A percentile compares a stretch with the other conserved stretches of the same genome.
These are phyloP conservation scores for Acrobasis suavella DNA, from an alignment of 2,888 invertebrate genomes.

Conservation along the genomic window DNA sequence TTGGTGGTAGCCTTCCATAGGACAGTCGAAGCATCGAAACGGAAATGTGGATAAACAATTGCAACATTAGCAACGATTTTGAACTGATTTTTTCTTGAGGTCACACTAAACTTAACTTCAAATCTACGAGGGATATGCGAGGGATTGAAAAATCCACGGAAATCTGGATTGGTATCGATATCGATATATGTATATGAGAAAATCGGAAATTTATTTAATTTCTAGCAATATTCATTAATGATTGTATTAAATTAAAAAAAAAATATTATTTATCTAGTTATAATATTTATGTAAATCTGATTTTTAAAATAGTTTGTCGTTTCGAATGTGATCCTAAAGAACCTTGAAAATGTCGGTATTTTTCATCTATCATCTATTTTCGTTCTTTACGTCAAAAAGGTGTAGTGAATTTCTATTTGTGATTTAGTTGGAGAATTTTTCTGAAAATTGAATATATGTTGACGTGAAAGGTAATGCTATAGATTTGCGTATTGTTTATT, in stretches of 20 bases:
- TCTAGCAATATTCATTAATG: background rate
- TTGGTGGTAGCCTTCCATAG: no score
- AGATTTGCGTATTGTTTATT: conserved; percentile 25
- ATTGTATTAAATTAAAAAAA: background rate
- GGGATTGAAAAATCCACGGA: no score
- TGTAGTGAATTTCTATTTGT: conserved; percentile 65
- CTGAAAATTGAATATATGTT: conserved; percentile 55
- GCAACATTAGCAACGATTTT: no score
- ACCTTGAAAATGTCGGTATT: conserved; percentile 24
- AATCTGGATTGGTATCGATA: background rate
- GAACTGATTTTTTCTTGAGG: no score
- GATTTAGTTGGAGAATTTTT: conserved; percentile 58
- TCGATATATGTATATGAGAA: background rate
- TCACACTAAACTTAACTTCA: no score
- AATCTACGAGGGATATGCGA: no score
- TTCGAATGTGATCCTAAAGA: background rate
- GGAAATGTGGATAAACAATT: no score
- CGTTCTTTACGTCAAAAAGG: conserved; percentile 74
- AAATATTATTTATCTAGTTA: background rate
- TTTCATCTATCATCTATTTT: conserved; percentile 50
- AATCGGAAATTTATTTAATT: background rate
- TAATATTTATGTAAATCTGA: background rate
- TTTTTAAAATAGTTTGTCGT: no score
- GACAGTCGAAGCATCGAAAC: no score
- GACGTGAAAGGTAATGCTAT: conserved; percentile 51